A percentile compares a stretch with the other conserved stretches of the same genome.
Evolutionary conservation across 2,797 vertebrate species (phyloP).

Genomic region (Simalia tracyae): DNA sequence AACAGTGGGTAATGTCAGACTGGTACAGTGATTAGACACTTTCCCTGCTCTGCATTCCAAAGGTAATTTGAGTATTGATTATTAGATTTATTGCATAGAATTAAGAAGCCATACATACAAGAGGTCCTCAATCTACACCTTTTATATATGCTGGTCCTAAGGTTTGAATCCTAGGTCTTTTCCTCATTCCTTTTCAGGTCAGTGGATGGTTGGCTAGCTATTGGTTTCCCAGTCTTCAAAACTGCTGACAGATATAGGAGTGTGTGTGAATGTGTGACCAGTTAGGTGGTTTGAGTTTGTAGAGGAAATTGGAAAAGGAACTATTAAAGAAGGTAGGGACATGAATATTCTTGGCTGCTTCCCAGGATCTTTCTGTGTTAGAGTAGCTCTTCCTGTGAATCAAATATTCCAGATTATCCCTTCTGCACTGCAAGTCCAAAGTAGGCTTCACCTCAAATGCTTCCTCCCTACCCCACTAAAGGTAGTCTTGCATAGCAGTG

Average conservation of each 20-base stretch:
- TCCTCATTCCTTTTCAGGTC: neutral
- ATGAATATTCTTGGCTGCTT: neutral
- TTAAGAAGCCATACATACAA: neutral
- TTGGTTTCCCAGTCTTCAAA: neutral
- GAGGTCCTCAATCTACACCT: neutral
- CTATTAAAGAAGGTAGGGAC: neutral
- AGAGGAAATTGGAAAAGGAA: neutral
- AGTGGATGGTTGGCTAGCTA: neutral
- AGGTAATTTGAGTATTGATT: neutral
- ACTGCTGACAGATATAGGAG: neutral
- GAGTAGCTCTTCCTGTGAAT: neutral
- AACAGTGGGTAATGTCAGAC: constrained; percentile 35
- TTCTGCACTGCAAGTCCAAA: neutral
- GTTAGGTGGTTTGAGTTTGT: neutral
- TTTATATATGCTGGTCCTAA: neutral
- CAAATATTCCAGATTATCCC: neutral
- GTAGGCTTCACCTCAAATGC: neutral
- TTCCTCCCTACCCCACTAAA: neutral
- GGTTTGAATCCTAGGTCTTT: neutral
- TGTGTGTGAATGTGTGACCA: neutral
- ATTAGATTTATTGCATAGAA: neutral
- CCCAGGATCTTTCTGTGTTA: neutral
- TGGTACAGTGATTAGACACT: neutral
- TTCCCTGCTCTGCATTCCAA: neutral
- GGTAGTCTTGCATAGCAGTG: neutral